These are phyloP conservation scores for Nansenia antarctica DNA, from an alignment of 2,113 vertebrate genomes.

Conservation along the genomic window DNA sequence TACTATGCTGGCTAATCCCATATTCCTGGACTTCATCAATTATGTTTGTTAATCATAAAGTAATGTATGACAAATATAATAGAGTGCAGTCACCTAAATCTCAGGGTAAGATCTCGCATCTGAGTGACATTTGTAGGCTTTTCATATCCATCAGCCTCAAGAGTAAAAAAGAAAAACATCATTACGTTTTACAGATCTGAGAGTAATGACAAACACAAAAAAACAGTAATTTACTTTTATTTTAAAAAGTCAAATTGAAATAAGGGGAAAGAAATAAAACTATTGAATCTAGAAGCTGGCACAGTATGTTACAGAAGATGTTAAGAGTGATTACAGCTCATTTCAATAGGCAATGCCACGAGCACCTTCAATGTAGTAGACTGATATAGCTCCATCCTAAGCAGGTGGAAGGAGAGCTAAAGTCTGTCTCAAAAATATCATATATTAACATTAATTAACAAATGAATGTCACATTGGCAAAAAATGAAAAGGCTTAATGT, in stretches of 20 bases:
- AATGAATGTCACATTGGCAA: not conserved
- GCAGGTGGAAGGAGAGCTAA: conserved; percentile 10
- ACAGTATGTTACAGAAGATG: conserved; percentile 29
- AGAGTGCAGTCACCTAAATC: too few species aligned
- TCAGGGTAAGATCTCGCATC: too few species aligned
- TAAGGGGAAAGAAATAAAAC: conserved; percentile 22
- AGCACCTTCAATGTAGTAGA: conserved; percentile 2
- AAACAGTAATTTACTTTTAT: conserved; percentile 50
- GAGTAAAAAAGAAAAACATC: too few species aligned
- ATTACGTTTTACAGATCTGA: not conserved
- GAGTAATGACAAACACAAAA: conserved; percentile 14
- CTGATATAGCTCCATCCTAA: conserved; percentile 28
- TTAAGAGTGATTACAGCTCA: conserved; percentile 7
- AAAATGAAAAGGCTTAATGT: conserved; percentile 30
- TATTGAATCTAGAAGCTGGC: conserved; percentile 23
- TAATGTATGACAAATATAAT: too few species aligned
- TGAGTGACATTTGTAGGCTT: too few species aligned
- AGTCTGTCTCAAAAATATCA: not conserved
- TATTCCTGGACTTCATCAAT: too few species aligned
- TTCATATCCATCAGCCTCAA: not conserved
- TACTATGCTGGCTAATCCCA: not conserved
- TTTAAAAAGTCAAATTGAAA: conserved; percentile 50
- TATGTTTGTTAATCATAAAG: too few species aligned
- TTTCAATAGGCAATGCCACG: conserved; percentile 15
- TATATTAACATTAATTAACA: not conserved